Evolutionary conservation across 2,797 vertebrate genomes (phyloP), one percentile per base, ranked within the genome.

Genomic region (Paratrypauchen microcephalus): DNA sequence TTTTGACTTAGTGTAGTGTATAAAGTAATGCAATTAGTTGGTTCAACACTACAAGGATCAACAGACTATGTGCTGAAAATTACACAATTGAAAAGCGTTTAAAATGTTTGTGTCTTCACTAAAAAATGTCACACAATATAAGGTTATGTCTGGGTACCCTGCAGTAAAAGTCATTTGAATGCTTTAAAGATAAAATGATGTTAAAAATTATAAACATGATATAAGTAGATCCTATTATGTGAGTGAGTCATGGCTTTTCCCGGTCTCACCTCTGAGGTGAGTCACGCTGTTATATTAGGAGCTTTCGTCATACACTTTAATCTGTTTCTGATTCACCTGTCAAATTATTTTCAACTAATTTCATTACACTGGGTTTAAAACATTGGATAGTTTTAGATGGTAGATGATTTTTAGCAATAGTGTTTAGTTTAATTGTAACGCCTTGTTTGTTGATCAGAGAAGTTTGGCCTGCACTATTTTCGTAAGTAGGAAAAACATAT

Each of bases 191-290:
- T 57, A 28, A 57, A 55, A 24, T 28, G 24, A 18, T 60, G 5
- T 60, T 8, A 21, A 21, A 52, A 23, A 21, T 2, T n/a, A 54
- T 6, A 54, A 54, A 24, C 4, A 23, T 23, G 21, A 23, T 55
- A 23, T 54, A n/a, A n/a, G n/a, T n/a, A 21, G 41, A 54, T n/a
- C 2, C 8, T 54, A 23, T 60, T 39, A 39, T 21, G 71, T 80
- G 86, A 88, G 70, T 80, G 84, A 87, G 76, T 87, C 86, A 84
- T 58, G 55, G 65, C 28, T 61, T 74, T 54, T 67, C 41, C 68
- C 19, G 39, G 2, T 63, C 18, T 50, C 32, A 18, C 32, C 41
- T 30, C 30, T 56, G 19, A 39, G 63, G 72, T 74, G 69, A 77
- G 32, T 82, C 71, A 78, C 15, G 2, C 24, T 5, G 2, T 8